phyloP scores from a whole-genome alignment of 2,888 invertebrate species.

The Adineta ricciae region DNA sequence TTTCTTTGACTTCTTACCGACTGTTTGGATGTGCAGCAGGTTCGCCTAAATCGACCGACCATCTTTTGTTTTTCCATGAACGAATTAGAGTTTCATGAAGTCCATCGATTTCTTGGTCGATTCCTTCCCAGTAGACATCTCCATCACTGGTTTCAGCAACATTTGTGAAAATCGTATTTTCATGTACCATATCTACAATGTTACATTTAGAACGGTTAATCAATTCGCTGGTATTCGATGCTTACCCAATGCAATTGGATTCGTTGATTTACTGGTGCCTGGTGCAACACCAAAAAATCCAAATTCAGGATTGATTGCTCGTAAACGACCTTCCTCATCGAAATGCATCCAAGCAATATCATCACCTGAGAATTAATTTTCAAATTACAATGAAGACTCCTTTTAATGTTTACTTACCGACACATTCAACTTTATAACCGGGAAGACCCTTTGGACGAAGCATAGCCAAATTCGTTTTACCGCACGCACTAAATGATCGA shows the following conservation, averaged over 20 bases:
- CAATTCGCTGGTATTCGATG: conserved; percentile 56
- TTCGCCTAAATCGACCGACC: conserved; percentile 51
- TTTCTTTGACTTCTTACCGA: not conserved
- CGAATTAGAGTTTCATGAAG: conserved; percentile 40
- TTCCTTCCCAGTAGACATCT: conserved; percentile 94
- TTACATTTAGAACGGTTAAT: conserved; percentile 38
- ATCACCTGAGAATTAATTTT: conserved; percentile 58
- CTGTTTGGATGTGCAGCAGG: conserved; percentile 88
- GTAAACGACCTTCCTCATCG: conserved; percentile 61
- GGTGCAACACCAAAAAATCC: conserved; percentile 99
- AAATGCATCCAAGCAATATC: conserved; percentile 80
- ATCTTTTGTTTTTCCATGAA: conserved; percentile 49
- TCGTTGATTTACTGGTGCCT: conserved; percentile 75
- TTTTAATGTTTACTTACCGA: conserved; percentile 33
- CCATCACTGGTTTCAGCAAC: conserved; percentile 89
- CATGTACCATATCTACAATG: conserved; percentile 55
- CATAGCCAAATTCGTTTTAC: conserved; percentile 98
- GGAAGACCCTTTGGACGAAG: conserved; percentile 73
- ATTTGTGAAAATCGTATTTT: conserved; percentile 90
- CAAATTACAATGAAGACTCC: not conserved
- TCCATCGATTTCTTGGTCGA: conserved; percentile 62
- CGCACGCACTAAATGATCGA: conserved; percentile 64
- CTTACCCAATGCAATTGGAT: conserved; percentile 80
- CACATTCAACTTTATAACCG: conserved; percentile 59
- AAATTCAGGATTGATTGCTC: conserved; percentile 95